Evolutionary conservation across 1,140 invertebrate species (phyloP).

Genomic region (Sesamia nonagrioides): DNA sequence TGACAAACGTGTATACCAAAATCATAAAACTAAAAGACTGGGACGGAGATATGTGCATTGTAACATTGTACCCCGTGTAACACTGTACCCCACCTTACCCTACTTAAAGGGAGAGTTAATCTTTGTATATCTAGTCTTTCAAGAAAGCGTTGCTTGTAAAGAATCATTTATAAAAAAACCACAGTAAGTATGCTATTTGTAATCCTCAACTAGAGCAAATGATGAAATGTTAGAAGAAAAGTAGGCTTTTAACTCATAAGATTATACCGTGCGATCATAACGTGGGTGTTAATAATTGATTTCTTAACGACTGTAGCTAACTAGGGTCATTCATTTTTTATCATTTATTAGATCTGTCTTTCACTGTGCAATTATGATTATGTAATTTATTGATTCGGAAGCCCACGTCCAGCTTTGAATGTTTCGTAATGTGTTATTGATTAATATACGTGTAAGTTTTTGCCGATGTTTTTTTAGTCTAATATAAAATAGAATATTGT

Average conservation of each 20-base stretch:
- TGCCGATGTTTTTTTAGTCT: no score
- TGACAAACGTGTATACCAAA: no score
- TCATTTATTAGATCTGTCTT: neutral
- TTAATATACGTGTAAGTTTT: no score
- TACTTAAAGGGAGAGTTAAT: neutral
- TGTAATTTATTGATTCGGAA: neutral
- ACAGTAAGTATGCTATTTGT: neutral
- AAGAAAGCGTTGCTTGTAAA: no score
- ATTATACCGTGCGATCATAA: conserved; percentile 14
- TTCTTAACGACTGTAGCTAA: conserved; percentile 15
- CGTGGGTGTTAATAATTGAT: conserved; percentile 10
- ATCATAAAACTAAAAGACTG: no score
- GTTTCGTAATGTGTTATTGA: no score
- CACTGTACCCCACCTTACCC: no score
- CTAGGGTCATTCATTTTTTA: conserved; percentile 1
- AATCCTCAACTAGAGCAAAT: conserved; percentile 1
- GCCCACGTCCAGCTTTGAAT: neutral
- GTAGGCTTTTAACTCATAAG: conserved; percentile 4
- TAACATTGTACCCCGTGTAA: no score
- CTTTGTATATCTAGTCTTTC: neutral
- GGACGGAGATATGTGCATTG: no score
- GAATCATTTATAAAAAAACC: no score
- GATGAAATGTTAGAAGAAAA: conserved; percentile 21
- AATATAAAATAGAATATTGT: no score
- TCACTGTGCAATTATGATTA: neutral